These are phyloP conservation scores for Tragulus kanchil DNA, from an alignment of 2,113 vertebrate genomes.

Conservation along the genomic window DNA sequence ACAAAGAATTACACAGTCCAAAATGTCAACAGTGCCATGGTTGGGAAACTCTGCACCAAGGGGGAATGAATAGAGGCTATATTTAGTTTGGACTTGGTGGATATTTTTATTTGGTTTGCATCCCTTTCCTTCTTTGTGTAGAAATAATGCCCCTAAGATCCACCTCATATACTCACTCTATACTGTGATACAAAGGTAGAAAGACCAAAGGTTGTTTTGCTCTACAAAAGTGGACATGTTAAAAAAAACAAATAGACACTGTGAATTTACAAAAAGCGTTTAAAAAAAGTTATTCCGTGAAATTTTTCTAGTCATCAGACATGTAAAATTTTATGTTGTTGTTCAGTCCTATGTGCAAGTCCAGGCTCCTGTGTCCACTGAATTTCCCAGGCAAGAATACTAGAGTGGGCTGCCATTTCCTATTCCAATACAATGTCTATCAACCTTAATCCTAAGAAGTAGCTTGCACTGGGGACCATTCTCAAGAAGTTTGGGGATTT, in stretches of 20 bases:
- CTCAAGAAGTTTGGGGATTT: not conserved
- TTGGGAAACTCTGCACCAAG: not conserved
- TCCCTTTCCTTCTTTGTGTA: not conserved
- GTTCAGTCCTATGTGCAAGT: no score
- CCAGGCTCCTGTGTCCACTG: not conserved
- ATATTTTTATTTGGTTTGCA: not conserved
- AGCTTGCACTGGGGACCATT: not conserved
- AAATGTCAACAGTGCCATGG: not conserved
- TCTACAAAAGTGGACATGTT: not conserved
- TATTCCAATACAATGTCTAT: not conserved
- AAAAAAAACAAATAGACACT: no score
- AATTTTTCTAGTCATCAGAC: not conserved
- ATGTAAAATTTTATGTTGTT: not conserved
- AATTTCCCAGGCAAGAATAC: not conserved
- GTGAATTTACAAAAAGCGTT: not conserved
- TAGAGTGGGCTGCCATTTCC: not conserved
- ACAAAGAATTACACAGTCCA: not conserved
- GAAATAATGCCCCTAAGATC: not conserved
- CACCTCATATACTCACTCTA: not conserved
- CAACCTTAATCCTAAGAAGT: not conserved
- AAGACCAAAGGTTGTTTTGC: not conserved
- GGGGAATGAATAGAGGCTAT: not conserved
- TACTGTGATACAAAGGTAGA: not conserved
- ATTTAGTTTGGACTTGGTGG: not conserved
- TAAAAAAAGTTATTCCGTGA: not conserved